phyloP scores from a whole-genome alignment of 2,888 invertebrate species.

The Endomychus coccineus region DNA sequence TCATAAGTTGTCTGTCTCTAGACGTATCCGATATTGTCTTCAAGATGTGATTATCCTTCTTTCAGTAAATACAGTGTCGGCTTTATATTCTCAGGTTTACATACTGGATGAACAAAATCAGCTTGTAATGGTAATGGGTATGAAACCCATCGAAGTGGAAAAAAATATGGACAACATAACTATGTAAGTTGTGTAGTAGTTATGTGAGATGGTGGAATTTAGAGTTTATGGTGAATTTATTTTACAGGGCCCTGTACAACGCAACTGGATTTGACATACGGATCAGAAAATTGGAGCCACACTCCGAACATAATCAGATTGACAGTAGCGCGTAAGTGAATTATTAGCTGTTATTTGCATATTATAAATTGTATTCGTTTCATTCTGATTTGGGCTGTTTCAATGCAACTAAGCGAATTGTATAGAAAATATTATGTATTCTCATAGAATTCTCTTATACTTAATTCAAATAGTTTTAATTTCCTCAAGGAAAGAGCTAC shows the following conservation, averaged over 20 bases:
- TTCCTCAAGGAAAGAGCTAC: no score
- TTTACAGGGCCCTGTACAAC: conserved; percentile 55
- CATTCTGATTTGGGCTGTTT: no score
- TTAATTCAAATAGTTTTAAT: no score
- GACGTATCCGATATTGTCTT: no score
- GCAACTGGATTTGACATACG: conserved; percentile 73
- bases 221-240: conserved; percentile 11
- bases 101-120: conserved; percentile 75
- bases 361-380: background rate
- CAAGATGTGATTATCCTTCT: no score
- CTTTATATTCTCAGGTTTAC: conserved; percentile 63
- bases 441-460: no score
- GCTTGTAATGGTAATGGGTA: conserved; percentile 68
- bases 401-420: no score
- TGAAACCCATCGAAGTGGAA: conserved; percentile 70
- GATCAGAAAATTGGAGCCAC: conserved; percentile 70
- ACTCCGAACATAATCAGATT: conserved; percentile 56
- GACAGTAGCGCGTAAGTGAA: conserved; percentile 59
- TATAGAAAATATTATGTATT: no score
- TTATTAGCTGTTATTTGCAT: background rate
- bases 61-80: no score
- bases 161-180: conserved; percentile 63
- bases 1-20: no score
- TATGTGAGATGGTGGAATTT: conserved; percentile 1
- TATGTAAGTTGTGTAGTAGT: conserved; percentile 40